These are phyloP conservation scores for Bothrops jararaca DNA, from an alignment of 2,113 vertebrate genomes.

Conservation along the genomic window DNA sequence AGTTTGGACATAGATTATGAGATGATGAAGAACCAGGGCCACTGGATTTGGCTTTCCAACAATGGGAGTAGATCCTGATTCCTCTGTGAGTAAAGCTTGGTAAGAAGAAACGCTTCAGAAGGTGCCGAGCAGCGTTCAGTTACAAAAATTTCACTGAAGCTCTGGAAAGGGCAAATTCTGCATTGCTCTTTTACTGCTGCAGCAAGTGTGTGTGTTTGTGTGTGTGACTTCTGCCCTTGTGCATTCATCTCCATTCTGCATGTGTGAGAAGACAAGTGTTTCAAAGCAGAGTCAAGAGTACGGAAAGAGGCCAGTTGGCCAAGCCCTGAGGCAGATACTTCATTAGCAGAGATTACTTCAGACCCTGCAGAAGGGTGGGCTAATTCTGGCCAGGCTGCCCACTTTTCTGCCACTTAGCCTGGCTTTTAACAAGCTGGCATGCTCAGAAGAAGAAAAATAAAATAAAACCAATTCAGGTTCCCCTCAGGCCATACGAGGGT, in stretches of 20 bases:
- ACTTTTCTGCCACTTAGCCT: not conserved
- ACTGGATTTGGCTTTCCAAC: not conserved
- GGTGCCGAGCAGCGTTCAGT: not conserved
- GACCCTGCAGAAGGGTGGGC: not conserved
- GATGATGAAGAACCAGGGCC: not conserved
- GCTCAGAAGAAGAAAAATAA: not conserved
- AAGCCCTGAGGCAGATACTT: not conserved
- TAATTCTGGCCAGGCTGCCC: not conserved
- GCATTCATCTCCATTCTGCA: not conserved
- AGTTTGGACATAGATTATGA: not conserved
- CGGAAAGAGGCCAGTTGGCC: constrained; percentile 6
- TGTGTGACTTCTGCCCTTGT: not conserved
- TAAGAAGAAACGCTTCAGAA: not conserved
- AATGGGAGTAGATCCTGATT: not conserved
- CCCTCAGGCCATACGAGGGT: constrained; percentile 9
- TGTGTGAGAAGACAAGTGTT: not conserved
- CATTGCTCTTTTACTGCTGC: not conserved
- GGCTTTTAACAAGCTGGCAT: not conserved
- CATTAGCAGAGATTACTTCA: constrained; percentile 21
- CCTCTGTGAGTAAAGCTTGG: not conserved
- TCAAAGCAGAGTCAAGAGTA: constrained; percentile 7
- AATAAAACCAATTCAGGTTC: not conserved
- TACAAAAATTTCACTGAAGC: not conserved
- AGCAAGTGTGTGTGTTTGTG: not conserved
- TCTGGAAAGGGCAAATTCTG: not conserved